These are phyloP conservation scores for Radopholus similis DNA, from an alignment of 1,140 invertebrate species.

Conservation along the genomic window DNA sequence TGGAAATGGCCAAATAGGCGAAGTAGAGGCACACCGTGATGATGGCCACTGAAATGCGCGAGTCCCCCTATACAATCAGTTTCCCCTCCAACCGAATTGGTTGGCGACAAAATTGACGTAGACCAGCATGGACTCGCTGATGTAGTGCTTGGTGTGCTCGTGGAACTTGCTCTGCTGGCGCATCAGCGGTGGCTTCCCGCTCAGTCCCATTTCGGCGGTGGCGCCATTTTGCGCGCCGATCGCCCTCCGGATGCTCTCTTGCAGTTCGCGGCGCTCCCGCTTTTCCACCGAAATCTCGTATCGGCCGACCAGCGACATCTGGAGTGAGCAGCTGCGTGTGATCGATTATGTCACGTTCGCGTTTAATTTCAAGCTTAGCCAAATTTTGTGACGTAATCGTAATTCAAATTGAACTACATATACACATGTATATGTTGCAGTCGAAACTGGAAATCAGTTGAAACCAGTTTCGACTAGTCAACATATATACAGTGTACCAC, in stretches of 20 bases:
- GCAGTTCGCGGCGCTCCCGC: slow-evolving; percentile 40
- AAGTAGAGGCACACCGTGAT: slow-evolving; percentile 48
- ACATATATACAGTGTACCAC: too few species aligned
- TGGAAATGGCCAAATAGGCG: slow-evolving; percentile 46
- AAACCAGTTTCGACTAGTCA: too few species aligned
- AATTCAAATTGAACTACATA: too few species aligned
- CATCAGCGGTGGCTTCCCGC: slow-evolving; percentile 9
- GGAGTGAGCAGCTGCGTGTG: too few species aligned
- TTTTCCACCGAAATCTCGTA: slow-evolving; percentile 48
- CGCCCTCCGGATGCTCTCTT: slow-evolving; percentile 46
- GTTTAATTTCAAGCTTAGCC: too few species aligned
- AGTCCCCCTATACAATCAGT: neutral
- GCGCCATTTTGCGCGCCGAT: neutral
- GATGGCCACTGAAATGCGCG: slow-evolving; percentile 44
- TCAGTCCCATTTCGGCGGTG: neutral
- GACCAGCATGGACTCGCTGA: slow-evolving; percentile 42
- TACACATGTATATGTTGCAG: too few species aligned
- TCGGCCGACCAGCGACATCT: slow-evolving; percentile 49
- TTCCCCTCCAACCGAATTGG: neutral
- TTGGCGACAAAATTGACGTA: slow-evolving; percentile 55
- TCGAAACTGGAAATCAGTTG: too few species aligned
- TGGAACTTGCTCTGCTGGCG: slow-evolving; percentile 57
- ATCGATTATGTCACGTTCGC: too few species aligned
- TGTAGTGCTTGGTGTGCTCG: slow-evolving; percentile 52
- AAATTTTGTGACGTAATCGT: too few species aligned